A percentile compares a stretch with the other conserved stretches of the same genome.
Evolutionary conservation across 2,888 invertebrate species (phyloP).

Genomic region (Pelosia muscerda): DNA sequence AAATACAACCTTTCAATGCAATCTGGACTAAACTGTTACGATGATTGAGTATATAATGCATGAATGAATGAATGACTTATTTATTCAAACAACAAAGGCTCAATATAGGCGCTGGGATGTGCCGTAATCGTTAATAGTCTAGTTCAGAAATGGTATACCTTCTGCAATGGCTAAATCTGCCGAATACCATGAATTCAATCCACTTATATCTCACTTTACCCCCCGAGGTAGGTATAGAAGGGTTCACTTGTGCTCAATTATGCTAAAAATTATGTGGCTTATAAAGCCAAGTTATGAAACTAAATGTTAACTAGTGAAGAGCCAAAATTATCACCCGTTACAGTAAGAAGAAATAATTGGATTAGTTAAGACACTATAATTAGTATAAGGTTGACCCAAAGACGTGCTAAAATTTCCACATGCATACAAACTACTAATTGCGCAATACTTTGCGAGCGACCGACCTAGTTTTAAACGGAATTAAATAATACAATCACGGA

Average conservation of each 20-base stretch:
- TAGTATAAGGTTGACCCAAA: slow-evolving; percentile 55
- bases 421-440: slow-evolving; percentile 61
- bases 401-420: slow-evolving; percentile 71
- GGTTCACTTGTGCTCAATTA: too few relatives aligned
- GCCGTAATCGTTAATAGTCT: background rate
- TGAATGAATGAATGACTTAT: too few relatives aligned
- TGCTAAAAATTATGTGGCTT: background rate
- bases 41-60: background rate
- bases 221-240: too few relatives aligned
- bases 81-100: too few relatives aligned
- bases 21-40: background rate
- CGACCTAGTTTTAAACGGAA: slow-evolving; percentile 26
- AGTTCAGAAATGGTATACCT: background rate
- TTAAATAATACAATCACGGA: slow-evolving; percentile 18
- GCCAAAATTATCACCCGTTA: background rate
- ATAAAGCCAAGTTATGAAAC: background rate
- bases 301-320: background rate
- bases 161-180: background rate
- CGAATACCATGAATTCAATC: background rate
- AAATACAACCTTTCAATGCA: background rate
- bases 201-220: background rate
- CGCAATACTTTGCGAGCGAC: slow-evolving; percentile 32
- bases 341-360: slow-evolving; percentile 30
- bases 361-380: slow-evolving; percentile 59
- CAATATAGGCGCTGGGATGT: too few relatives aligned